A percentile compares a stretch with the other conserved stretches of the same genome.
phyloP scores from a whole-genome alignment of 2,113 vertebrate species.

The Alouatta palliata region DNA sequence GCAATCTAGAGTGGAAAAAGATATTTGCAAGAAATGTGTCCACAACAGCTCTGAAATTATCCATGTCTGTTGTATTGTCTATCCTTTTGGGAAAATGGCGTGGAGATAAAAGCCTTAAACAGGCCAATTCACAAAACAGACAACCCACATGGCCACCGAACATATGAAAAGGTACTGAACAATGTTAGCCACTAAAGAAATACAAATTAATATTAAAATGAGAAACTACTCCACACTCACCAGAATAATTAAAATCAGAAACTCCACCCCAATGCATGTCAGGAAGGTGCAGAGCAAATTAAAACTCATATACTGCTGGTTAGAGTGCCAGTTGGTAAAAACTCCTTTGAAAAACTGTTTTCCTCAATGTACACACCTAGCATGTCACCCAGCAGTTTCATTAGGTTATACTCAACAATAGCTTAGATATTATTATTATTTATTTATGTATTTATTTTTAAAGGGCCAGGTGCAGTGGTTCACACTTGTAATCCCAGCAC shows the following conservation, averaged over 20 bases:
- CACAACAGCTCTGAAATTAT: not conserved
- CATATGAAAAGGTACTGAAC: not conserved
- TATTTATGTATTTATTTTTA: no score
- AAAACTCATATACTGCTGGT: not conserved
- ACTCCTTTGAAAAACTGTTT: not conserved
- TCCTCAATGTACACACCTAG: not conserved
- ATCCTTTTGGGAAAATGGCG: not conserved
- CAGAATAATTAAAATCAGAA: constrained; percentile 2
- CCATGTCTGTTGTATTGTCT: not conserved
- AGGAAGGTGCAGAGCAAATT: not conserved
- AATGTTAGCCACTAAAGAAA: not conserved
- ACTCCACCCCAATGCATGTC: not conserved
- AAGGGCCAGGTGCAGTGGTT: no score
- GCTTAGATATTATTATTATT: not conserved
- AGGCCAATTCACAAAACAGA: not conserved
- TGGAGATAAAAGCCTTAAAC: not conserved
- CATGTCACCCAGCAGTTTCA: not conserved
- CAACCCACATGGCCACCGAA: not conserved
- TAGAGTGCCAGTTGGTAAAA: not conserved
- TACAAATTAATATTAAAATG: not conserved
- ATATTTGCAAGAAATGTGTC: not conserved
- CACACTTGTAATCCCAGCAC: no score
- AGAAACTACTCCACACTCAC: not conserved
- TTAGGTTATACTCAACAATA: not conserved
- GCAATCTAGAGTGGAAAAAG: not conserved